Evolutionary conservation across 2,888 invertebrate genomes (phyloP).

Genomic region (Coenonympha arcania): DNA sequence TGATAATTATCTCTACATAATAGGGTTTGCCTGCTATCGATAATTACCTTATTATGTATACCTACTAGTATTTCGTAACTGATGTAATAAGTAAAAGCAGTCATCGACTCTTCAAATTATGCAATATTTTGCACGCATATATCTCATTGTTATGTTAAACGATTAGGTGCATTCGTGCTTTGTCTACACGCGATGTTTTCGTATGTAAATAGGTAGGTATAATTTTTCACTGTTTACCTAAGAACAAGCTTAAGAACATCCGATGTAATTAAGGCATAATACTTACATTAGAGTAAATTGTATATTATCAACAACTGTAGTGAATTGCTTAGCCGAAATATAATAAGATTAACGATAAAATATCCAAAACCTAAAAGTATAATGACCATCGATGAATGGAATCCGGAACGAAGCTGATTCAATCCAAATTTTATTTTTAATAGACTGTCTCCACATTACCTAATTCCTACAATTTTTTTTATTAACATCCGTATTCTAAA

Average conservation of each 20-base stretch:
- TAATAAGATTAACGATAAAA: too few species aligned
- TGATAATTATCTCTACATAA: not conserved
- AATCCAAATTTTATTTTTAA: too few species aligned
- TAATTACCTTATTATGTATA: not conserved
- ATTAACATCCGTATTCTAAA: too few species aligned
- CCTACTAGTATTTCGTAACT: conserved; percentile 11
- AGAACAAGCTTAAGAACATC: not conserved
- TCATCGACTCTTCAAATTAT: conserved; percentile 17
- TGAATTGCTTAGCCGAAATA: too few species aligned
- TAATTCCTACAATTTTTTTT: too few species aligned
- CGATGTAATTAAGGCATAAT: not conserved
- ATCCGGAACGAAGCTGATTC: too few species aligned
- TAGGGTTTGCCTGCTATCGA: not conserved
- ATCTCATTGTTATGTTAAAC: conserved; percentile 23
- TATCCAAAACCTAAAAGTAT: too few species aligned
- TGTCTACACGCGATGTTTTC: conserved; percentile 29
- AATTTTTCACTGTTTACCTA: conserved; percentile 3
- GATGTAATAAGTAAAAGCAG: conserved; percentile 15
- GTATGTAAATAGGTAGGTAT: conserved; percentile 27
- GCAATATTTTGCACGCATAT: conserved; percentile 24
- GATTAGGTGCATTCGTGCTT: conserved; percentile 19
- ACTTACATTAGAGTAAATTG: not conserved
- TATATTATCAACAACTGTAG: not conserved
- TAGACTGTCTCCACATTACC: too few species aligned
- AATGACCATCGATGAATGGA: too few species aligned